A percentile compares a stretch with the other conserved stretches of the same genome.
Evolutionary conservation across 2,888 invertebrate genomes (phyloP).

Genomic region (Orthosia cruda): DNA sequence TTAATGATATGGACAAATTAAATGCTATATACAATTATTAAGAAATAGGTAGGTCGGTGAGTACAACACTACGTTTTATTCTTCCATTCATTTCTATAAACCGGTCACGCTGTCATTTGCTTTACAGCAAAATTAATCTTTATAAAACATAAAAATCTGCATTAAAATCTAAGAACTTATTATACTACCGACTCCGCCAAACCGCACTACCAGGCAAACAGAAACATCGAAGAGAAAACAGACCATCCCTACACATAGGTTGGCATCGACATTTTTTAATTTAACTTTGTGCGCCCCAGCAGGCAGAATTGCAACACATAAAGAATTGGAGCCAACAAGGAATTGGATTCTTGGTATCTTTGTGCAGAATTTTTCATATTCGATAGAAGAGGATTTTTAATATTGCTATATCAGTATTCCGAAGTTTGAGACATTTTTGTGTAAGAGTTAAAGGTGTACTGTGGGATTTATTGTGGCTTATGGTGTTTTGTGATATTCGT

Average conservation of each 20-base stretch:
- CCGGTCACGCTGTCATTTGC: no score
- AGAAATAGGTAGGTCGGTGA: no score
- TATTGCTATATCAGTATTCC: conserved; percentile 43
- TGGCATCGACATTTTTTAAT: conserved; percentile 63
- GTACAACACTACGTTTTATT: no score
- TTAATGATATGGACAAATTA: no score
- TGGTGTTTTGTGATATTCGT: no score
- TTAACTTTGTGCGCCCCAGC: conserved; percentile 58
- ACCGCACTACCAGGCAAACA: conserved; percentile 24
- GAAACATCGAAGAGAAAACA: conserved; percentile 30
- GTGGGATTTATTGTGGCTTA: neutral
- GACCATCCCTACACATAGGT: conserved; percentile 13
- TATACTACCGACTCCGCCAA: neutral
- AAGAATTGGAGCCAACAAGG: conserved; percentile 63
- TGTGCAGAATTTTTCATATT: conserved; percentile 62
- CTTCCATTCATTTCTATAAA: no score
- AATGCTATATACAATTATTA: no score
- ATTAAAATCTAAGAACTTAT: no score
- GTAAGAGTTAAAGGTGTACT: neutral
- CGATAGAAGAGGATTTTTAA: conserved; percentile 51
- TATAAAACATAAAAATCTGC: no score
- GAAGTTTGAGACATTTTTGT: conserved; percentile 19
- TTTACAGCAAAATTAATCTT: no score
- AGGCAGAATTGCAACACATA: conserved; percentile 61
- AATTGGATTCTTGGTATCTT: conserved; percentile 65